Evolutionary conservation across 2,797 vertebrate species (phyloP).

Genomic region (Lithobates pipiens): DNA sequence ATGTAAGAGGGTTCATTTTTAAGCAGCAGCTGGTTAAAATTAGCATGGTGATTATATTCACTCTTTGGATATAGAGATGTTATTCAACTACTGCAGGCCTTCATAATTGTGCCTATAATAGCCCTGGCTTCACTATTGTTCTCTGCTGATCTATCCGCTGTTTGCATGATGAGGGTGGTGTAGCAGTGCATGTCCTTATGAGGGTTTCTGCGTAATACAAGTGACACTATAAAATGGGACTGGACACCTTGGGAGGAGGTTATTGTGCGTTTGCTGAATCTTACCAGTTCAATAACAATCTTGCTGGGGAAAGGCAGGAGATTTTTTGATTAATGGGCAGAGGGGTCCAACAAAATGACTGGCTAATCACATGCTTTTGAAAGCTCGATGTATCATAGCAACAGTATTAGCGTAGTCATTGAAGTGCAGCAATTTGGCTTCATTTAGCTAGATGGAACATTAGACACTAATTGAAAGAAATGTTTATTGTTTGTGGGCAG

Average conservation of each 20-base stretch:
- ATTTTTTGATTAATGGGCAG: constrained; percentile 33
- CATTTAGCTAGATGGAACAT: constrained; percentile 33
- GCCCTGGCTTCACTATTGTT: background rate
- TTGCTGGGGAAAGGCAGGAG: constrained; percentile 31
- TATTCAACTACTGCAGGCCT: background rate
- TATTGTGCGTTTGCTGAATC: constrained; percentile 20
- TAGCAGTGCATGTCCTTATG: background rate
- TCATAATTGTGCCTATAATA: constrained; percentile 1
- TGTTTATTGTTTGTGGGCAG: constrained; percentile 7
- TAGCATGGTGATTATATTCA: background rate
- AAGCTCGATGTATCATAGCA: constrained; percentile 46
- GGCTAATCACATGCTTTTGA: constrained; percentile 45
- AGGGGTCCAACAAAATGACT: constrained; percentile 32
- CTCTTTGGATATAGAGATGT: background rate
- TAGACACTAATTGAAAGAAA: constrained; percentile 47
- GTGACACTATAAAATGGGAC: background rate
- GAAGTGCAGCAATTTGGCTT: constrained; percentile 35
- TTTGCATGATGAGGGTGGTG: background rate
- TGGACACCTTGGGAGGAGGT: constrained; percentile 19
- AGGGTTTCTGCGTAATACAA: background rate
- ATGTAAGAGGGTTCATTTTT: background rate
- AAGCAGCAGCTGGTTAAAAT: too few species aligned
- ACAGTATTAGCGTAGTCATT: constrained; percentile 45
- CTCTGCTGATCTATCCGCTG: background rate
- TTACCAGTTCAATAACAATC: background rate